phyloP scores from a whole-genome alignment of 2,797 vertebrate genomes.

The Falco naumanni region DNA sequence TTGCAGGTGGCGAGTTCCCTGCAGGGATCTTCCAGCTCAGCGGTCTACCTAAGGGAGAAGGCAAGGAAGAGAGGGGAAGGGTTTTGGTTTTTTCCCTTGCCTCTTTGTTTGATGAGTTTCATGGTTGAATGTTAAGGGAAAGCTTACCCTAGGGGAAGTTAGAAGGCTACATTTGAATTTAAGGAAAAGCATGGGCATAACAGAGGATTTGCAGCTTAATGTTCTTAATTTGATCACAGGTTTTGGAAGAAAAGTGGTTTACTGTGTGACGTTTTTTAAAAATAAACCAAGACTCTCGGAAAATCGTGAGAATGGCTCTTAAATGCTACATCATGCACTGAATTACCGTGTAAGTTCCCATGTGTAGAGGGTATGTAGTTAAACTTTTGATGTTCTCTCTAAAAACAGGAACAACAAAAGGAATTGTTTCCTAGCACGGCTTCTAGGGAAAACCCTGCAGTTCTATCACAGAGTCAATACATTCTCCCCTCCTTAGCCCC shows the following conservation, averaged over 20 bases:
- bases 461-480: not conserved
- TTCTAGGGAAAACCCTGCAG: not conserved
- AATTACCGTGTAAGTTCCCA: not conserved
- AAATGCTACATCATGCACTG: not conserved
- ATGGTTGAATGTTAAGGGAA: slow-evolving; percentile 13
- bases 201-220: not conserved
- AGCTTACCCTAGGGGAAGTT: not conserved
- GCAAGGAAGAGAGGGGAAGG: not conserved
- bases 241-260: slow-evolving; percentile 21
- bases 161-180: not conserved
- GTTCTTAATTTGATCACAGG: not conserved
- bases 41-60: not conserved
- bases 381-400: not conserved
- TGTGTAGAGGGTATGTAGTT: rapidly evolving
- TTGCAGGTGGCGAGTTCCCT: not conserved
- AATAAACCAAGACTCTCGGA: not conserved
- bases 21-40: not conserved
- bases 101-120: not conserved
- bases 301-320: not conserved
- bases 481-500: not conserved
- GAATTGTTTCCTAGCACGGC: not conserved
- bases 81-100: not conserved
- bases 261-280: not conserved
- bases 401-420: not conserved
- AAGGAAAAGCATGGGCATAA: not conserved